Conservation (phyloP, 1,140 invertebrate species). For the Macrostomum lignano region DNA sequence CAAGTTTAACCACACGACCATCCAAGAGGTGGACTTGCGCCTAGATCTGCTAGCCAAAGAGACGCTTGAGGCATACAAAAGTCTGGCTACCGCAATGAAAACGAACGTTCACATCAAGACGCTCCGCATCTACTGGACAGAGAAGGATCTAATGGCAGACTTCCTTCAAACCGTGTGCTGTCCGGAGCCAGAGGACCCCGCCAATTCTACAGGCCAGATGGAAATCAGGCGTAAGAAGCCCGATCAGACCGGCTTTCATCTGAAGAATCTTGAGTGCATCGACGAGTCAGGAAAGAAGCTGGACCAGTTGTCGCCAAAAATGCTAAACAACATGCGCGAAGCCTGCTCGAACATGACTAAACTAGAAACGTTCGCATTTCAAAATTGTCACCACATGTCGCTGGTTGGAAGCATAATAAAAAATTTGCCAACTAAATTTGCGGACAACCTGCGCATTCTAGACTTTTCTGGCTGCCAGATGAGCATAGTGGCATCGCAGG, state of each 20-base stretch:
- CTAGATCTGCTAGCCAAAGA: neutral
- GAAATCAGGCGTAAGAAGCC: too few relatives aligned
- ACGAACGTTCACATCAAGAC: neutral
- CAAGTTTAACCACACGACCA: neutral
- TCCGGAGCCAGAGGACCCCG: neutral
- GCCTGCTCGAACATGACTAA: slow-evolving; percentile 1
- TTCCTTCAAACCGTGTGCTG: neutral
- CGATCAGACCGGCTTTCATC: too few relatives aligned
- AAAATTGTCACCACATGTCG: too few relatives aligned
- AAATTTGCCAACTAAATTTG: neutral
- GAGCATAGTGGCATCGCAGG: neutral
- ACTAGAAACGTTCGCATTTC: slow-evolving; percentile 1
- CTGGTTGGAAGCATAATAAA: neutral
- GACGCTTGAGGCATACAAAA: slow-evolving; percentile 2
- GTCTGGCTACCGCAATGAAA: neutral
- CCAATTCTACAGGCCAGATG: too few relatives aligned
- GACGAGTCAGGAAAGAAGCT: neutral
- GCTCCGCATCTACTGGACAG: neutral
- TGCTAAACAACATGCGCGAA: neutral
- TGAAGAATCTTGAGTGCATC: neutral
- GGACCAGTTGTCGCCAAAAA: neutral
- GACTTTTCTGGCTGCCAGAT: neutral
- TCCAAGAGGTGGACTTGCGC: neutral
- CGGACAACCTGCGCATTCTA: neutral
- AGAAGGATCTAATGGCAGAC: neutral